Base-by-base conservation (phyloP, 2,797 vertebrate species). In the Siniperca scherzeri region DNA sequence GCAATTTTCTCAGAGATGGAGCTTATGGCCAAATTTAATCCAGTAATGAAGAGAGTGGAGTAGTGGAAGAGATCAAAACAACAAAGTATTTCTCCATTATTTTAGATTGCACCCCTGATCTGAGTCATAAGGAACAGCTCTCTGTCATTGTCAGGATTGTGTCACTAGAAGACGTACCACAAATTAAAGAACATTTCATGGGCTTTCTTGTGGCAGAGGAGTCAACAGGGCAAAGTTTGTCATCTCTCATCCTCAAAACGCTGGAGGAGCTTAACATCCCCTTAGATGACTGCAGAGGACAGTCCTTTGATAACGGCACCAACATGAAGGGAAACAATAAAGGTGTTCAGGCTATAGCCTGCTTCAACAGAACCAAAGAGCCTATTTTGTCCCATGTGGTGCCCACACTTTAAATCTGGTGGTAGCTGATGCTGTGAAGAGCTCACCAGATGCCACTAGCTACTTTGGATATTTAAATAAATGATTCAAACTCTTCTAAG, bases 61-160 rank as follows among this genome's bases (percentile, higher is more conserved):
- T 57, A 81, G 53, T 82, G 50, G 2, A 52, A 64, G 72, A 84
- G 10, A 77, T 87, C 38, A 74, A 68, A 8, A 25, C 3, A 21
- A 66, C 66, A 0, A 86, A 69, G 1, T 82, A 83, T 56, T 77
- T 82, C 57, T 80, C 53, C 0, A 38, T 78, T 0, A 56, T 74
- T 81, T 60, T 82, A 44, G 68, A 72, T 30, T 27, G 76, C 56
- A 81, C 78, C 14, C 77, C 60, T 55, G 81, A 86, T 75, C 21
- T 84, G 71, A 83, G 64, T 71, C 80, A 82, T 40, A 80, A 55
- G 5, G 71, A 87, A 59, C 70, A 86, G 8, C 52, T 74, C 25
- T 80, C 87, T 19, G 46, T 79, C 38, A 74, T 62, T 1, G 30
- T 86, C 36, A 40, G 27, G 36, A 61, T 69, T 8, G 61, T 78